Conservation (phyloP, 1,140 invertebrate genomes). For the Pogonomyrmex barbatus region DNA sequence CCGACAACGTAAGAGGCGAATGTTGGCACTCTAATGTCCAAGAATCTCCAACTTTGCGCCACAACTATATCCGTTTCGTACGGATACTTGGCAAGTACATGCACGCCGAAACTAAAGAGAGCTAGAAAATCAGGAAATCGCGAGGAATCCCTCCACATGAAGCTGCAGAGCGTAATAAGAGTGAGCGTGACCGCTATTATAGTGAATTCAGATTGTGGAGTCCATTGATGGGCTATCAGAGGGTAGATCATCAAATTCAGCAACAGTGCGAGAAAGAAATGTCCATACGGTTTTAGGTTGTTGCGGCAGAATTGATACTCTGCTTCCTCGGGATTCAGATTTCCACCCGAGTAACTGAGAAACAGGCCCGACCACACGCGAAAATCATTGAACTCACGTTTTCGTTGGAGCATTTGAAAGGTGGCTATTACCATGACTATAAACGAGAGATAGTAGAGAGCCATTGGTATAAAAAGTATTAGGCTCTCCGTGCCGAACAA, state of each 20-base stretch:
- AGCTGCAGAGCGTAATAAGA: conserved; percentile 91
- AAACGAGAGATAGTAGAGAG: conserved; percentile 91
- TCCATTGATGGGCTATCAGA: conserved; percentile 91
- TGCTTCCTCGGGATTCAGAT: conserved; percentile 91
- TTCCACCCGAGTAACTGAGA: conserved; percentile 89
- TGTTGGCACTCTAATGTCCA: conserved; percentile 92
- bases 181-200: conserved; percentile 91
- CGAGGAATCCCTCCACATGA: conserved; percentile 87
- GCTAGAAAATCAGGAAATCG: conserved; percentile 90
- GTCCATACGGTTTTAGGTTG: conserved; percentile 92
- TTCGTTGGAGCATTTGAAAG: conserved; percentile 92
- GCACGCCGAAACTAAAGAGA: conserved; percentile 92
- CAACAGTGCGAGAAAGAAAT: conserved; percentile 92
- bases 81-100: conserved; percentile 93
- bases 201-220: conserved; percentile 93
- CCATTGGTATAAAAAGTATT: conserved; percentile 89
- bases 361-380: conserved; percentile 93
- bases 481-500: conserved; percentile 89
- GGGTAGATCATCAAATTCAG: conserved; percentile 92
- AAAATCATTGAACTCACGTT: conserved; percentile 91
- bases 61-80: conserved; percentile 94
- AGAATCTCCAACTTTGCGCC: conserved; percentile 91
- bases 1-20: conserved; percentile 93
- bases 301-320: conserved; percentile 93
- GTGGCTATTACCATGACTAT: conserved; percentile 91